Evolutionary conservation across 2,888 invertebrate genomes (phyloP).

Genomic region (Slavum lentiscoides): DNA sequence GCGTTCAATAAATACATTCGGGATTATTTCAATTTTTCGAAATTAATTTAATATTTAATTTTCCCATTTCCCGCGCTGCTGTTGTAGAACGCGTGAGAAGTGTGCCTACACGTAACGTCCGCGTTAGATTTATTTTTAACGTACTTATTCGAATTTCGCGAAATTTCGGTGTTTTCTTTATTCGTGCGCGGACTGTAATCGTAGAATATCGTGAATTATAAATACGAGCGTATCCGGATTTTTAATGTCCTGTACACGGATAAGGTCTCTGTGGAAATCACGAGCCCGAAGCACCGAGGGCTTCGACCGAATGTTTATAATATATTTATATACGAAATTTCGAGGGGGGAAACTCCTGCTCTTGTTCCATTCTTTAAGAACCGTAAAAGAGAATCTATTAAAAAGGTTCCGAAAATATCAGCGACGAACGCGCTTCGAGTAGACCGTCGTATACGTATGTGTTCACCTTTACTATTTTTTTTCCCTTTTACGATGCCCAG

Average conservation of each 20-base stretch:
- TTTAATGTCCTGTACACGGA: conserved; percentile 18
- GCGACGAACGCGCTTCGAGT: background rate
- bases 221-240: conserved; percentile 14
- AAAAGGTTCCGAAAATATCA: conserved; percentile 36
- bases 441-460: too few relatives aligned
- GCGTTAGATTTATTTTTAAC: background rate
- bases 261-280: conserved; percentile 49
- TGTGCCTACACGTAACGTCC: too few relatives aligned
- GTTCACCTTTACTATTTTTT: background rate
- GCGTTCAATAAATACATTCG: background rate
- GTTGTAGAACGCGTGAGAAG: background rate
- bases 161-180: background rate
- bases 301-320: conserved; percentile 8
- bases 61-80: background rate
- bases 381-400: conserved; percentile 50
- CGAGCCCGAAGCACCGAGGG: background rate
- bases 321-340: conserved; percentile 6
- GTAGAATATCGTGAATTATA: conserved; percentile 25
- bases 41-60: background rate
- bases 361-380: background rate
- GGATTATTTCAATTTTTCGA: background rate
- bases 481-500: conserved; percentile 17
- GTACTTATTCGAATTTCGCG: background rate
- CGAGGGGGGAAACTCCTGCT: background rate
- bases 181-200: background rate